Evolutionary conservation across 2,113 vertebrate genomes (phyloP), one percentile per base, ranked within the genome.

Genomic region (Melospiza melodia): DNA sequence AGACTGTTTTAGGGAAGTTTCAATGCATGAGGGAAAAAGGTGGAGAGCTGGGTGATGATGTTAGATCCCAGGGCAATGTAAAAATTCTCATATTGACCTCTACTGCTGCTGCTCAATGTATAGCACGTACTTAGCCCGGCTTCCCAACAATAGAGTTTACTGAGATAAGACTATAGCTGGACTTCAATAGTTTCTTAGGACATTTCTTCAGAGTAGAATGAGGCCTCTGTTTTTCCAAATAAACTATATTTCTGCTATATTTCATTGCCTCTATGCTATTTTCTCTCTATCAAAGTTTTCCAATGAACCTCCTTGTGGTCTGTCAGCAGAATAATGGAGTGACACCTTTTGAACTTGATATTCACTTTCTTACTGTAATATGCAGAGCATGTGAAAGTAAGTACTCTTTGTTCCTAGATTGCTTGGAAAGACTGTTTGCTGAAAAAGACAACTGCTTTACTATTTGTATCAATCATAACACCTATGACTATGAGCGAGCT

Each of bases 81-180:
- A 62, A 74, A 79, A 35, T 82, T 71, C 46, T 83, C 7, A 3
- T 19, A 21, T 0, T 78, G 35, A 57, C 33, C 49, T 55, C 33
- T 84, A 27, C 85, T 61, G 20, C 7, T 65, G 55, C 15, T 37
- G 5, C 4, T 57, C 30, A 66, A 55, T 16, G 5, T 80, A n/a
- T 3, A 80, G n/a, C 12, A 35, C 2, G 12, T 12, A 3, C 22
- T 43, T 87, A 61, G 4, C 35, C 20, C 0, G 1, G 5, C 9
- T 93, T 11, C 8, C 10, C 20, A 39, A 5, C 6, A 15, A 20
- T 13, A 31, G 25, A 10, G 4, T 68, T 76, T 80, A 10, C 11
- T 31, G 25, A 37, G 9, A 31, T 46, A 59, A 68, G 39, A 54
- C 22, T 68, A 2, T 5, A 81, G 16, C 5, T 81, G 31, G 10